phyloP scores from a whole-genome alignment of 1,140 invertebrate genomes.

The Tenebrio molitor region DNA sequence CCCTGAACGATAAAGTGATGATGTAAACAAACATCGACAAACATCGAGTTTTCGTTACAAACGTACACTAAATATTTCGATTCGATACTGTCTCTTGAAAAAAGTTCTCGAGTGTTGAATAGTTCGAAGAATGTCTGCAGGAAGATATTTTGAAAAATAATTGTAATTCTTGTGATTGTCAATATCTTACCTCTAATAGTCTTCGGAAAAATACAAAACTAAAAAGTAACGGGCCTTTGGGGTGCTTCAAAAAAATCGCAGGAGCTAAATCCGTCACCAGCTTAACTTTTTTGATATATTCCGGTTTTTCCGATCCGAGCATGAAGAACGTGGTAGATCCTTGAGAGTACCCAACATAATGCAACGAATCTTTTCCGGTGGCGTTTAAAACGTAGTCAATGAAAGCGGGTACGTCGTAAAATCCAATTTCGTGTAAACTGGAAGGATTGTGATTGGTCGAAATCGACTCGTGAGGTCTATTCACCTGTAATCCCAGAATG shows the following conservation, averaged over 20 bases:
- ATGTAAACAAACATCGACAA: constrained; percentile 40
- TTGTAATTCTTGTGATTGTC: neutral
- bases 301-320: constrained; percentile 68
- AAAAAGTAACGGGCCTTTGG: constrained; percentile 38
- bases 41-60: constrained; percentile 23
- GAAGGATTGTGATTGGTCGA: constrained; percentile 49
- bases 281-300: constrained; percentile 72
- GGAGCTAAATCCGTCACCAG: constrained; percentile 72
- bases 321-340: constrained; percentile 73
- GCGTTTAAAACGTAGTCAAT: constrained; percentile 72
- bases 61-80: constrained; percentile 3
- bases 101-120: constrained; percentile 14
- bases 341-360: constrained; percentile 72
- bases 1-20: constrained; percentile 44
- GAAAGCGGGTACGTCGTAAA: constrained; percentile 75
- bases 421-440: constrained; percentile 78
- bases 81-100: neutral
- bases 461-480: neutral
- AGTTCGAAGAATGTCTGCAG: constrained; percentile 9
- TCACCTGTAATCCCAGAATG: constrained; percentile 44
- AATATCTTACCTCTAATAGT: constrained; percentile 36
- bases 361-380: constrained; percentile 68
- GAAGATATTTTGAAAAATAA: neutral
- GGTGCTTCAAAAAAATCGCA: constrained; percentile 66
- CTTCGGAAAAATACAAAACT: constrained; percentile 1